Base-by-base conservation (phyloP, 2,797 vertebrate genomes). In the Myotis findleyi region DNA sequence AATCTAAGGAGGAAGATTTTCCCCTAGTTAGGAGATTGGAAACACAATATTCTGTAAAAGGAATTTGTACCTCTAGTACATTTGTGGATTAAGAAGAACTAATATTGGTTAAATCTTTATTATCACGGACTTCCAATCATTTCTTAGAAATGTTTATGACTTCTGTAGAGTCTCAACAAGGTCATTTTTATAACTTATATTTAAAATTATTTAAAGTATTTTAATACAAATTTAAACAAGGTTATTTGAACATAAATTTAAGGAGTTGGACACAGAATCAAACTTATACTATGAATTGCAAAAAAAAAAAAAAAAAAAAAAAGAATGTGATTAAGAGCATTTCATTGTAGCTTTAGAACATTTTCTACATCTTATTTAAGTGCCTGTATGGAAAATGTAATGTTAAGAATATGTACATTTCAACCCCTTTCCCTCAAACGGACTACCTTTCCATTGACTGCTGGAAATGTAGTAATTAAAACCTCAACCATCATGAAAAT, bases 161-260 rank as follows among this genome's bases (percentile, higher is more conserved):
- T 71, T 81, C 11, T 47, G 10, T 41, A 86, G 53, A 76, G 20
- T 27, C 14, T 41, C 14, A 69, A 73, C 16, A 94, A 84, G 44
- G 27, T 93, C 53, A 77, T 85, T 83, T 83, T 76, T 53, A 64
- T 44, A 82, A 91, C 3, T 64, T 44, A 76, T 18, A 87, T 64
- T 94, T 92, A 81, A 93, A 93, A 92, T 91, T 86, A 87, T 87
- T 94, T 90, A 87, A 94, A 95, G 20, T 25, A 62, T 83, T 95
- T 81, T 85, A 91, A 89, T 79, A 95, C 71, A 89, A 69, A 25
- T 49, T 93, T 93, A 93, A 94, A 49, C 12, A 87, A 90, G 18
- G 33, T 87, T 89, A 93, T 91, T 66, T 76, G 47, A 92, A 80
- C 3, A 79, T 53, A 93, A 14, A 80, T 91, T 95, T 94, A 53